phyloP scores from a whole-genome alignment of 2,888 invertebrate genomes.

The Caenorhabditis virilis region DNA sequence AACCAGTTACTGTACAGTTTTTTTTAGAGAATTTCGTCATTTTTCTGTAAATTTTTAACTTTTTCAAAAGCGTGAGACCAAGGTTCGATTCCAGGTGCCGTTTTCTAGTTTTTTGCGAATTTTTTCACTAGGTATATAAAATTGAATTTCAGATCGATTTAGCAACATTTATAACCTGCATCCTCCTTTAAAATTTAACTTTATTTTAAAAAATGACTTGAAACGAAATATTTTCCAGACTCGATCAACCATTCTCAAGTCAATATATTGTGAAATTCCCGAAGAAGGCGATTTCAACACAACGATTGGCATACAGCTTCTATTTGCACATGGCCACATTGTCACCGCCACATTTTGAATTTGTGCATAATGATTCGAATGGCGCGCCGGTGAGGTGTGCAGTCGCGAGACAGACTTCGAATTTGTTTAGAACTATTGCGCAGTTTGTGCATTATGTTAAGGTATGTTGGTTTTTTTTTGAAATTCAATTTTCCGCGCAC shows the following conservation, averaged over 20 bases:
- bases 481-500: not conserved
- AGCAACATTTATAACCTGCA: not conserved
- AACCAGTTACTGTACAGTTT: too few species aligned
- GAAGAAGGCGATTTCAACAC: conserved; percentile 23
- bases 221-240: too few species aligned
- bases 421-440: conserved; percentile 42
- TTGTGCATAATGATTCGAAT: conserved; percentile 35
- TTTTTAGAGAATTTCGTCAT: too few species aligned
- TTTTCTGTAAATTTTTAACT: too few species aligned
- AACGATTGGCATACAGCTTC: conserved; percentile 32
- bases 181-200: too few species aligned
- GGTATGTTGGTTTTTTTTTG: conserved; percentile 6
- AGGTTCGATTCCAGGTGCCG: too few species aligned
- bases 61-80: too few species aligned
- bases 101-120: not conserved
- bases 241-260: conserved; percentile 46
- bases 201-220: too few species aligned
- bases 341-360: conserved; percentile 39
- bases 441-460: conserved; percentile 45
- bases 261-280: conserved; percentile 37
- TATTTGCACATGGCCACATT: conserved; percentile 30
- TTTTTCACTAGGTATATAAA: too few species aligned
- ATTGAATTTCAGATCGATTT: not conserved
- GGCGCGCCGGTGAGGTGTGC: conserved; percentile 22
- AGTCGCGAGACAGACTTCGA: conserved; percentile 30